These are phyloP conservation scores for Salvator merianae DNA, from an alignment of 2,113 vertebrate species.

Conservation along the genomic window DNA sequence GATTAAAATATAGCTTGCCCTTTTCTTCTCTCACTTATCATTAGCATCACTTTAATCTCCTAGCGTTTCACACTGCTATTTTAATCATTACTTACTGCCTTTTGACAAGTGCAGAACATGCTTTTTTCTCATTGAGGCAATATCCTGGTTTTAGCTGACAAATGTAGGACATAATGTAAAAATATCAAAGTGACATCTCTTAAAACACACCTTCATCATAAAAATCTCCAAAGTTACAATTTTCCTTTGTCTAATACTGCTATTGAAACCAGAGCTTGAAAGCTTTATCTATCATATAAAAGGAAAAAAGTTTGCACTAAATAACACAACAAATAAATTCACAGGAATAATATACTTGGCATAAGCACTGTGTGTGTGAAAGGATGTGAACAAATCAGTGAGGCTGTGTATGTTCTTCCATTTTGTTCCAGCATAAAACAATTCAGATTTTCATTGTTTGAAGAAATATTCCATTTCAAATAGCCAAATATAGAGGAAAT, in stretches of 20 bases:
- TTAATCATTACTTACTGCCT: constrained; percentile 99
- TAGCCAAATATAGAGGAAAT: constrained; percentile 58
- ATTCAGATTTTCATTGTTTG: constrained; percentile 45
- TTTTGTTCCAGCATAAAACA: constrained; percentile 8
- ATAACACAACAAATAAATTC: constrained; percentile 74
- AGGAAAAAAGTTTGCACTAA: constrained; percentile 77
- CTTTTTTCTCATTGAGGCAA: constrained; percentile 98
- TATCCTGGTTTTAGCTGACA: constrained; percentile 99
- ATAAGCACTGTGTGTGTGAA: neutral
- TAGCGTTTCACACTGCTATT: constrained; percentile 99
- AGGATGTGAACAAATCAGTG: neutral
- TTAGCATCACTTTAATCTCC: constrained; percentile 99
- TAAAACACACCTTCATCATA: constrained; percentile 90
- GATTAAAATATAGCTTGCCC: constrained; percentile 99
- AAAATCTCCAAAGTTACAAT: constrained; percentile 87
- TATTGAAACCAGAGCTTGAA: constrained; percentile 79
- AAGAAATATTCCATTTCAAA: constrained; percentile 36
- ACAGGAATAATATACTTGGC: constrained; percentile 43
- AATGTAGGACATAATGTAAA: constrained; percentile 99
- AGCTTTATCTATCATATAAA: constrained; percentile 76
- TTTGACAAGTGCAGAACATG: constrained; percentile 99
- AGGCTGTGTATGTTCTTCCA: constrained; percentile 21
- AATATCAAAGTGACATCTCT: constrained; percentile 97
- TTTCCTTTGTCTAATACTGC: constrained; percentile 85
- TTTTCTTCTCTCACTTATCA: constrained; percentile 99